A percentile compares a stretch with the other conserved stretches of the same genome.
Evolutionary conservation across 2,113 vertebrate species (phyloP).

Genomic region (Lagopus muta): DNA sequence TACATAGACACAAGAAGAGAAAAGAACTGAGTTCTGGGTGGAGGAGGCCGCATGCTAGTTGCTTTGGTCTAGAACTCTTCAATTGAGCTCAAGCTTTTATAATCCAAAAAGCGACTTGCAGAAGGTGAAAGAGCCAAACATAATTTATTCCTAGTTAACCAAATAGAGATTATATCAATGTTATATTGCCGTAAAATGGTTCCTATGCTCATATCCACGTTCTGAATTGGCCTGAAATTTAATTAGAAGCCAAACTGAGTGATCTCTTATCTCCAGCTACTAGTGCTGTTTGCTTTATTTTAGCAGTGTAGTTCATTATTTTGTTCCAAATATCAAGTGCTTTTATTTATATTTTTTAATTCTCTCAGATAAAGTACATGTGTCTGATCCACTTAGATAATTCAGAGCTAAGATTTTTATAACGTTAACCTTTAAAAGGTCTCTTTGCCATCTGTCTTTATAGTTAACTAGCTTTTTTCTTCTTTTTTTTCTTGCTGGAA

Average conservation of each 20-base stretch:
- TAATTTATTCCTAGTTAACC: not conserved
- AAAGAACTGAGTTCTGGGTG: not conserved
- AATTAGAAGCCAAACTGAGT: not conserved
- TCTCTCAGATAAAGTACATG: slow-evolving; percentile 41
- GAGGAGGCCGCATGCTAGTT: not conserved
- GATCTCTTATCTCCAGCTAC: slow-evolving; percentile 30
- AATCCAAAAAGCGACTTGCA: not conserved
- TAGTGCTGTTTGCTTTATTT: slow-evolving; percentile 7
- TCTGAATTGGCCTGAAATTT: not conserved
- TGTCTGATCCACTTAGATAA: slow-evolving; percentile 40
- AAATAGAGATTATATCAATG: not conserved
- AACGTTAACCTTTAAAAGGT: slow-evolving; percentile 50
- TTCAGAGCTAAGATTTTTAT: slow-evolving; percentile 36
- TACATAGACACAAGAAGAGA: not conserved
- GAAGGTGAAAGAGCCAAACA: not conserved
- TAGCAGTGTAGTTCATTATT: slow-evolving; percentile 25
- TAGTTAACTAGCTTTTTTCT: slow-evolving; percentile 40
- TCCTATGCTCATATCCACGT: not conserved
- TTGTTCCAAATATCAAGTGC: slow-evolving; percentile 43
- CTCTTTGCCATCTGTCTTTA: slow-evolving; percentile 51
- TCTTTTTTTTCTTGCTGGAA: slow-evolving; percentile 4
- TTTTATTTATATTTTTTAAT: slow-evolving; percentile 25
- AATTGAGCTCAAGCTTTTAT: not conserved
- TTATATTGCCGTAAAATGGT: not conserved
- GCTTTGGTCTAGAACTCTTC: not conserved